Evolutionary conservation across 1,140 invertebrate species (phyloP).

Genomic region (Aplysia californica): DNA sequence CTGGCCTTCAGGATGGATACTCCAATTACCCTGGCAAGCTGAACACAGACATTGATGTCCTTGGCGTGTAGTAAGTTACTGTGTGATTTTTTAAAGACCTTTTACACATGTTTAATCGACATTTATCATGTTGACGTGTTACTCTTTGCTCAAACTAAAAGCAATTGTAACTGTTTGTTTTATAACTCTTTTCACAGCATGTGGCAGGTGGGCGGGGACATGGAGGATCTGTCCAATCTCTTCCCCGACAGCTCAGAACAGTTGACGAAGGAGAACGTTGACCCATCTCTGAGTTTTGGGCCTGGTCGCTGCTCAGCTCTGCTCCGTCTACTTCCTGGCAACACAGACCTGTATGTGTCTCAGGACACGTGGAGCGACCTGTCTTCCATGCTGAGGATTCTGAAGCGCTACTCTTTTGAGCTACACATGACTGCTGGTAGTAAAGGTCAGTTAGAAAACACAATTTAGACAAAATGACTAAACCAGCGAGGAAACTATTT

Average conservation of each 20-base stretch:
- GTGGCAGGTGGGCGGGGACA: conserved; percentile 77
- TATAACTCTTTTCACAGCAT: conserved; percentile 42
- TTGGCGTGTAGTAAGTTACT: conserved; percentile 58
- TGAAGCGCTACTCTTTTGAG: conserved; percentile 90
- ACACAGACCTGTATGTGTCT: conserved; percentile 73
- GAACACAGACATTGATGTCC: conserved; percentile 50
- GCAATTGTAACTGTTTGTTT: background rate
- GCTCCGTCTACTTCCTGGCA: conserved; percentile 72
- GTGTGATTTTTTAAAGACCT: background rate
- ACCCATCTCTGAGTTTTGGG: conserved; percentile 58
- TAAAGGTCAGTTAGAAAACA: conserved; percentile 27
- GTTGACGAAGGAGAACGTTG: conserved; percentile 42
- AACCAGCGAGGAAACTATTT: too few species aligned
- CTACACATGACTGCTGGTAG: conserved; percentile 74
- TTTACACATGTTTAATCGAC: too few species aligned
- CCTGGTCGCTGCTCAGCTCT: conserved; percentile 74
- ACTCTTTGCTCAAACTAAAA: too few species aligned
- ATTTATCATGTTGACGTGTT: too few species aligned
- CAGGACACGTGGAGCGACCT: conserved; percentile 83
- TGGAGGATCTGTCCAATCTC: conserved; percentile 74
- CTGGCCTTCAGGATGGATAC: conserved; percentile 70
- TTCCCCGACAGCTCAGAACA: conserved; percentile 35
- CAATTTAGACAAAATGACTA: too few species aligned
- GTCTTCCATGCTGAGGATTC: conserved; percentile 85
- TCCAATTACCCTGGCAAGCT: conserved; percentile 59